Base-by-base conservation (phyloP, 2,797 vertebrate genomes). In the Chelidonichthys spinosus region DNA sequence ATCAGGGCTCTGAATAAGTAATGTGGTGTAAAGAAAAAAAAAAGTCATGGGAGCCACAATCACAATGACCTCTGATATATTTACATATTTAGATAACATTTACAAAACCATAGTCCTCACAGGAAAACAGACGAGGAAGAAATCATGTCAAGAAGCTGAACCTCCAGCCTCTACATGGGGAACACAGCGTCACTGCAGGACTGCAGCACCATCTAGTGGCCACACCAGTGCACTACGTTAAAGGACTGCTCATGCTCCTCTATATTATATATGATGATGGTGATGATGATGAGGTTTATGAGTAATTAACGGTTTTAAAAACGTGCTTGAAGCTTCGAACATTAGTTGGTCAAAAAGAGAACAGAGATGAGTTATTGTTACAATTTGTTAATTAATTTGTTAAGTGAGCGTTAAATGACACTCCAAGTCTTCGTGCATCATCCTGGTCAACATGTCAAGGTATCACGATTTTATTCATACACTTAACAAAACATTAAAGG, bases 131-230 rank as follows among this genome's bases (percentile, higher is more conserved):
- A 72, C 17, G 63, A 54, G 49, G 56, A 64, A 4, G 1, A 9
- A 17, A 68, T 55, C 39, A 42, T 33, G 35, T 7, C 3, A 8
- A 53, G 25, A 25, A 25, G 25, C 25, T 25, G 25, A 25, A 25
- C 25, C 25, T 25, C 1, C 25, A 25, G 25, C 25, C 63, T 69
- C 1, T 52, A 32, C 25, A 59, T 36, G 53, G 37, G 52, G 15
- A 18, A 53, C 15, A 17, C 0, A n/a, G 1, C 35, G 9, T 63
- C 5, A 43, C 7, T 2, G 36, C 32, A 59, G 50, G 61, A 25
- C 67, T 72, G 40, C 55, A 90, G 66, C 85, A 61, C 15, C 93
- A 87, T 58, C 92, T 89, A 86, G 90, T 83, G 92, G 89, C 18
- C 1, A n/a, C 9, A 72, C 35, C 0, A 5, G 33, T 5, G 4